Conservation (phyloP, 2,113 vertebrate genomes). For the Mesembrinibis cayennensis region DNA sequence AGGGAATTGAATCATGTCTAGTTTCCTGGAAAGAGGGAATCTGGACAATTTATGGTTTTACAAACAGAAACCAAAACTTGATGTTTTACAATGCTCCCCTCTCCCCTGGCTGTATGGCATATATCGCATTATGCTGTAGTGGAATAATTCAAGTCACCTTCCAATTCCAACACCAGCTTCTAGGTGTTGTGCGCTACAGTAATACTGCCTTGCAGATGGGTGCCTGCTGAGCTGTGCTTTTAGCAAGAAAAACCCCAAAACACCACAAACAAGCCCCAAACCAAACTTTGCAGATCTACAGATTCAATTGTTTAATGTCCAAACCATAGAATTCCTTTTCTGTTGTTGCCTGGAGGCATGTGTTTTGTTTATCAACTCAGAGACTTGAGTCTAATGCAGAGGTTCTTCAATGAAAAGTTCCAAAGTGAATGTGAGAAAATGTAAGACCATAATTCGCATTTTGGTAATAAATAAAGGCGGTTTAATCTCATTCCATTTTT, state of each 20-base stretch:
- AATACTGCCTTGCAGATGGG: neutral
- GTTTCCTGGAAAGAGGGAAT: neutral
- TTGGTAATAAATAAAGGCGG: neutral
- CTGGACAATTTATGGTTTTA: neutral
- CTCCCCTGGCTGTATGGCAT: neutral
- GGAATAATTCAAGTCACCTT: neutral
- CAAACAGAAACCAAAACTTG: neutral
- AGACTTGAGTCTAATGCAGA: neutral
- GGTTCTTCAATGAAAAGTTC: neutral
- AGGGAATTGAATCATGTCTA: neutral
- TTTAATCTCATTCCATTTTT: neutral
- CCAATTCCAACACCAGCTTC: neutral
- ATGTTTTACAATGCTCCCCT: neutral
- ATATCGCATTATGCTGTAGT: rapidly evolving
- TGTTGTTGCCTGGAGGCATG: neutral
- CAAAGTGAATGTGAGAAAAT: neutral
- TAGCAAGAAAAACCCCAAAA: neutral
- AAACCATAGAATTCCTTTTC: neutral
- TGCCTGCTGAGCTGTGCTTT: neutral
- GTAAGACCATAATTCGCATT: neutral
- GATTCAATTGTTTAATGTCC: neutral
- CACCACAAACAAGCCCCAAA: neutral
- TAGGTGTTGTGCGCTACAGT: neutral
- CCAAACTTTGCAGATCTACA: neutral
- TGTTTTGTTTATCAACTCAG: neutral